phyloP scores from a whole-genome alignment of 1,140 invertebrate genomes.

The Drosophila funebris region DNA sequence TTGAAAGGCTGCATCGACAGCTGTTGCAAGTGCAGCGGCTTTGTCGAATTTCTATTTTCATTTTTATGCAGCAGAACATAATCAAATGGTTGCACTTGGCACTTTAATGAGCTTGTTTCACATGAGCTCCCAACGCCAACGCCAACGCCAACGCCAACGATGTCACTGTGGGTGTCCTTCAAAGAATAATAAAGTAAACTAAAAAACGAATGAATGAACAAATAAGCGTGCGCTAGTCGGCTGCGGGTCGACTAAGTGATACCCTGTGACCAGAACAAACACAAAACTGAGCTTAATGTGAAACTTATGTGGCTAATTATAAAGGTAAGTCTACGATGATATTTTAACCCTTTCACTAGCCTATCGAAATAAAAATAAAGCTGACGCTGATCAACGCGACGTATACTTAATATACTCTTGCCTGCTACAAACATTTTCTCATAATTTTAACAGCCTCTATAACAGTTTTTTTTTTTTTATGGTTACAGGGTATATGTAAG shows the following conservation, averaged over 20 bases:
- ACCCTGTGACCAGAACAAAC: background rate
- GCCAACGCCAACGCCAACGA: background rate
- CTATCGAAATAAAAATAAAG: background rate
- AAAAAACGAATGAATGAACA: background rate
- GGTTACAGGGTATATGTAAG: background rate
- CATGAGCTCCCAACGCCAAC: slow-evolving; percentile 32
- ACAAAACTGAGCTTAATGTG: too few relatives aligned
- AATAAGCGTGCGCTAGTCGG: background rate
- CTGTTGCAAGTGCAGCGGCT: slow-evolving; percentile 35
- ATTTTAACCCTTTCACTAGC: too few relatives aligned
- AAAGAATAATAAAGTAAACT: background rate
- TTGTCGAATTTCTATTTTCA: slow-evolving; percentile 30
- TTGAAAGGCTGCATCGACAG: slow-evolving; percentile 26
- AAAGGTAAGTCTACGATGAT: too few relatives aligned
- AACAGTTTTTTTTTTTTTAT: background rate
- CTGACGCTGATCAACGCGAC: background rate
- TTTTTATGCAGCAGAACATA: slow-evolving; percentile 62
- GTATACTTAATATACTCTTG: background rate
- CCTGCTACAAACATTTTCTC: background rate
- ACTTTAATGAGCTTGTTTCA: slow-evolving; percentile 74
- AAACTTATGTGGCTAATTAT: too few relatives aligned
- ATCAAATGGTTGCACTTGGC: slow-evolving; percentile 68
- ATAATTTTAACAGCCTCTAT: background rate
- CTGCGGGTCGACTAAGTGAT: background rate
- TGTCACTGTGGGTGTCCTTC: slow-evolving; percentile 7